phyloP scores from a whole-genome alignment of 2,888 invertebrate genomes.

The Tetropium fuscum region DNA sequence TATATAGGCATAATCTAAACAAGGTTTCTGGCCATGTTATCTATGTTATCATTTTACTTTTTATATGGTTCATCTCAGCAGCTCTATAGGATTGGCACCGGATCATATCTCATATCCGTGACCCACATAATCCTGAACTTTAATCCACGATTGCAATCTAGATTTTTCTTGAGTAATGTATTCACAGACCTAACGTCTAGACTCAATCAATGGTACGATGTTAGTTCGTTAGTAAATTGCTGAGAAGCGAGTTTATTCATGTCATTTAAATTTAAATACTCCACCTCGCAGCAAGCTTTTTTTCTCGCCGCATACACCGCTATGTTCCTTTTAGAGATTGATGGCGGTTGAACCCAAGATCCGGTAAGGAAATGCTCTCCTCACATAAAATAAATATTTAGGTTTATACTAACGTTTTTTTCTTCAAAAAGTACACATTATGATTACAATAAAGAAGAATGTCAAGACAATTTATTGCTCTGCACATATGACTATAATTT shows the following conservation, averaged over 20 bases:
- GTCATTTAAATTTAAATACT: conserved; percentile 3
- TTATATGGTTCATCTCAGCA: neutral
- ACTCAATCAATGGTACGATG: conserved; percentile 8
- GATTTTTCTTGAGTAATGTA: conserved; percentile 11
- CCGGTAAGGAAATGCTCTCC: no score
- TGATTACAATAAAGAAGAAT: no score
- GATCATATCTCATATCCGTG: conserved; percentile 12
- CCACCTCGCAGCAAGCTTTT: neutral
- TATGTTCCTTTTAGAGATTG: conserved; percentile 3
- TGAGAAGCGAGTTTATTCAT: neutral
- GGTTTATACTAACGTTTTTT: no score
- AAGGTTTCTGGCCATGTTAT: no score
- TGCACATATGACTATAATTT: no score
- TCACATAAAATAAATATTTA: no score
- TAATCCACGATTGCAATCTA: conserved; percentile 11
- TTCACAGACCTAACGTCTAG: conserved; percentile 9
- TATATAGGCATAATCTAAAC: no score
- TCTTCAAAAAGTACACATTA: no score
- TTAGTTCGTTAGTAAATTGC: conserved; percentile 10
- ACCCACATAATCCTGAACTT: conserved; percentile 12
- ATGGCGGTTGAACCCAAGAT: neutral
- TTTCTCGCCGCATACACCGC: no score
- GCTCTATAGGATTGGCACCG: conserved; percentile 6
- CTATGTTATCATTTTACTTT: no score
- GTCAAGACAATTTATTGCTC: no score